phyloP scores from a whole-genome alignment of 1,140 invertebrate species.

The Cepaea nemoralis region DNA sequence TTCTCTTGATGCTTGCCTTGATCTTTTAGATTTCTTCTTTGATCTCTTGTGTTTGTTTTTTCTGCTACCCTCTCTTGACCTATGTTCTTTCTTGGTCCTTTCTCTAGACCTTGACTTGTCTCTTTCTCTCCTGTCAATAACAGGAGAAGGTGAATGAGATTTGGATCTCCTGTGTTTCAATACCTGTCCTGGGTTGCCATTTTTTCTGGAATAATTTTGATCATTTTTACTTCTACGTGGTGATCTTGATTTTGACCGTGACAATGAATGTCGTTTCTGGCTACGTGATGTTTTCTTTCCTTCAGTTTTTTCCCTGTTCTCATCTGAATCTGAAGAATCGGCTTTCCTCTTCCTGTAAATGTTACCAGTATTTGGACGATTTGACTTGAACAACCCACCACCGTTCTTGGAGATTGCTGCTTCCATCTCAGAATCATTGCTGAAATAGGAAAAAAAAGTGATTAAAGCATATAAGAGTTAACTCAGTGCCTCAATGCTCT shows the following conservation, averaged over 20 bases:
- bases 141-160: constrained; percentile 29
- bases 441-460: background rate
- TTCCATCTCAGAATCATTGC: background rate
- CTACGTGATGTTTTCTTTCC: background rate
- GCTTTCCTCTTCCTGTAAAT: background rate
- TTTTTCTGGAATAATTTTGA: constrained; percentile 16
- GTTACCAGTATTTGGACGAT: background rate
- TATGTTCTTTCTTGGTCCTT: constrained; percentile 46
- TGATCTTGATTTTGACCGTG: constrained; percentile 44
- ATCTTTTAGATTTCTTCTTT: constrained; percentile 19
- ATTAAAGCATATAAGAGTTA: no score
- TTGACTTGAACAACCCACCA: background rate
- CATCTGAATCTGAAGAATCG: background rate
- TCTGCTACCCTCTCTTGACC: constrained; percentile 39
- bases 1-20: constrained; percentile 42
- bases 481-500: no score
- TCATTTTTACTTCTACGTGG: constrained; percentile 23
- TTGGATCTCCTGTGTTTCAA: constrained; percentile 16
- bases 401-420: background rate
- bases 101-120: constrained; percentile 44
- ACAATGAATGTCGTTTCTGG: background rate
- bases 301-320: background rate
- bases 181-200: constrained; percentile 32
- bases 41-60: constrained; percentile 37
- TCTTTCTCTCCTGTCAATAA: constrained; percentile 45